Evolutionary conservation across 2,888 invertebrate species (phyloP), one percentile per base, ranked within the genome.

Genomic region (Lagria hirta): DNA sequence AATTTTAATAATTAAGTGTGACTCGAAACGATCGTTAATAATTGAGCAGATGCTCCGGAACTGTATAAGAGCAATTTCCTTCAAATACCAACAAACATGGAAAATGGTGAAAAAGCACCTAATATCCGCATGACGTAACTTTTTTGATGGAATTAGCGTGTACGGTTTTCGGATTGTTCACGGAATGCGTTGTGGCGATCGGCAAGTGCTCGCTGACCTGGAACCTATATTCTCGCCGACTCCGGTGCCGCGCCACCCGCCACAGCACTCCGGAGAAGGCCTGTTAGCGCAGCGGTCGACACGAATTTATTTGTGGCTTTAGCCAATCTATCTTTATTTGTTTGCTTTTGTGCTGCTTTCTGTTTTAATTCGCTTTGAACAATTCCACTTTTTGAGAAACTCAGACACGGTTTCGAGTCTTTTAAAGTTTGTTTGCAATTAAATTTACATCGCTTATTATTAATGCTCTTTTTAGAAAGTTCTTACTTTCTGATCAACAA

Each of bases 271-370:
- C 40, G 27, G 42, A 37, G 47, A 37, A 43, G 36, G 32, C 55
- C 55, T 54, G 57, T 57, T 57, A 57, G 55, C 55, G 48, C 45
- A 53, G 50, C 49, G 54, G 55, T 55, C 50, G 48, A 45, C 48
- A 48, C 53, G 48, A 52, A 55, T 55, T 54, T 55, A 55, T 55
- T 52, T 51, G 52, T 45, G 45, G 54, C 42, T 48, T 38, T 43
- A 35, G 36, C 32, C 52, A 36, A 54, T 55, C 48, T 48, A 36
- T 54, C 52, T 54, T 56, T 54, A 56, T 56, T 55, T 55, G 51
- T 46, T 48, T 47, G 43, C 41, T 50, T 46, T 45, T 41, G 37
- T 41, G 32, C 43, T 44, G 46, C 41, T 45, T 43, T 50, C 47
- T 42, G 36, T 43, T 45, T 41, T 49, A 54, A 48, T 52, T 52